Evolutionary conservation across 2,888 invertebrate genomes (phyloP).

Genomic region (Drosophila mimetica): DNA sequence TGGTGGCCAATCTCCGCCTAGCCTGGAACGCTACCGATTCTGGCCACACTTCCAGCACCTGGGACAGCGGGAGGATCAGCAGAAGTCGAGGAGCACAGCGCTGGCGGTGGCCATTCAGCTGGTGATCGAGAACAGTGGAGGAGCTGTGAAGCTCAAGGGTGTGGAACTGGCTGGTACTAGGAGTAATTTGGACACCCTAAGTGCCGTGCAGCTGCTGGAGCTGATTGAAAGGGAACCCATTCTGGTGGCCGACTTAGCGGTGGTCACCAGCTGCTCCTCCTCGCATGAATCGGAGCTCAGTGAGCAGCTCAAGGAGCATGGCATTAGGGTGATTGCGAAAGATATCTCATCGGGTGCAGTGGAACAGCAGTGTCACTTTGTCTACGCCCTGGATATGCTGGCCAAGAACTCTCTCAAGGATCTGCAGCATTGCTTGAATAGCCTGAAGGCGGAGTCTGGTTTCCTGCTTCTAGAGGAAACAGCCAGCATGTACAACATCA

Average conservation of each 20-base stretch:
- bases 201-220: slow-evolving; percentile 87
- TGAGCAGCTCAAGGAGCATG: slow-evolving; percentile 86
- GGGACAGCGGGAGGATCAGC: slow-evolving; percentile 85
- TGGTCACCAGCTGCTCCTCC: slow-evolving; percentile 85
- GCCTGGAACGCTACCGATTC: slow-evolving; percentile 93
- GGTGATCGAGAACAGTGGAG: slow-evolving; percentile 90
- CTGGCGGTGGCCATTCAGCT: slow-evolving; percentile 89
- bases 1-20: slow-evolving; percentile 90
- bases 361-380: slow-evolving; percentile 89
- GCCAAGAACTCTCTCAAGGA: slow-evolving; percentile 84
- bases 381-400: slow-evolving; percentile 88
- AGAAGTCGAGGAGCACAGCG: slow-evolving; percentile 87
- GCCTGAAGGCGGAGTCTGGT: slow-evolving; percentile 89
- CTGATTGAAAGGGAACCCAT: slow-evolving; percentile 91
- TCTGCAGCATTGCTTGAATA: slow-evolving; percentile 86
- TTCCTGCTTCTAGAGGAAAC: slow-evolving; percentile 91
- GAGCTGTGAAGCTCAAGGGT: slow-evolving; percentile 89
- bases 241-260: slow-evolving; percentile 88
- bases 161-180: slow-evolving; percentile 88
- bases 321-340: slow-evolving; percentile 87
- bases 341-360: slow-evolving; percentile 87
- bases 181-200: slow-evolving; percentile 87
- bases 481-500: slow-evolving; percentile 82
- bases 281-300: slow-evolving; percentile 85
- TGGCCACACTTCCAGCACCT: slow-evolving; percentile 89